Conservation (phyloP, 2,888 invertebrate genomes). For the Drosophila glabriapex region DNA sequence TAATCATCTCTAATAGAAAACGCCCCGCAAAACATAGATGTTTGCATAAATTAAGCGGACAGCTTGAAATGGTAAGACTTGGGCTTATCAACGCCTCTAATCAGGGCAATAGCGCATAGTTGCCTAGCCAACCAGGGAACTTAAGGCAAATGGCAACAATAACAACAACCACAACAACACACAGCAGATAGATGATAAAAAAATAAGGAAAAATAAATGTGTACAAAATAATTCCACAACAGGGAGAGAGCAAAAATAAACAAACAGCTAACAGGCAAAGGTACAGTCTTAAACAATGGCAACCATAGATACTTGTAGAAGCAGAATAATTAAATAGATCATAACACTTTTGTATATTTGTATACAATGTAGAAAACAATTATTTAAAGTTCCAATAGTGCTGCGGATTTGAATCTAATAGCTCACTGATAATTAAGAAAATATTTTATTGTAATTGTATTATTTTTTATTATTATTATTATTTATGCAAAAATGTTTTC, state of each 20-base stretch:
- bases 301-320: neutral
- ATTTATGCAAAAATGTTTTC: neutral
- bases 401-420: neutral
- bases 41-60: slow-evolving; percentile 62
- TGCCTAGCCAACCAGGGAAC: slow-evolving; percentile 40
- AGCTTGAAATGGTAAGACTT: slow-evolving; percentile 36
- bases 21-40: slow-evolving; percentile 38
- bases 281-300: slow-evolving; percentile 39
- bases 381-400: neutral
- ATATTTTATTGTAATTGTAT: neutral
- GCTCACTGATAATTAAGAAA: neutral
- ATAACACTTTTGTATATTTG: neutral
- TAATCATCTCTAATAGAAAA: slow-evolving; percentile 62
- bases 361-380: neutral
- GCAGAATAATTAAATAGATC: neutral
- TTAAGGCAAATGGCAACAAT: slow-evolving; percentile 21
- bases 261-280: slow-evolving; percentile 50
- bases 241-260: slow-evolving; percentile 67
- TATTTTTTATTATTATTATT: no score
- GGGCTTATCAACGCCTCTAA: slow-evolving; percentile 70
- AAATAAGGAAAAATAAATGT: slow-evolving; percentile 59
- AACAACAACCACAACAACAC: slow-evolving; percentile 31
- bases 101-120: slow-evolving; percentile 60
- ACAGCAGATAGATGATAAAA: slow-evolving; percentile 56
- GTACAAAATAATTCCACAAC: slow-evolving; percentile 72